A percentile compares a stretch with the other conserved stretches of the same genome.
Conservation (phyloP, 2,113 vertebrate species). For the Eira barbara region DNA sequence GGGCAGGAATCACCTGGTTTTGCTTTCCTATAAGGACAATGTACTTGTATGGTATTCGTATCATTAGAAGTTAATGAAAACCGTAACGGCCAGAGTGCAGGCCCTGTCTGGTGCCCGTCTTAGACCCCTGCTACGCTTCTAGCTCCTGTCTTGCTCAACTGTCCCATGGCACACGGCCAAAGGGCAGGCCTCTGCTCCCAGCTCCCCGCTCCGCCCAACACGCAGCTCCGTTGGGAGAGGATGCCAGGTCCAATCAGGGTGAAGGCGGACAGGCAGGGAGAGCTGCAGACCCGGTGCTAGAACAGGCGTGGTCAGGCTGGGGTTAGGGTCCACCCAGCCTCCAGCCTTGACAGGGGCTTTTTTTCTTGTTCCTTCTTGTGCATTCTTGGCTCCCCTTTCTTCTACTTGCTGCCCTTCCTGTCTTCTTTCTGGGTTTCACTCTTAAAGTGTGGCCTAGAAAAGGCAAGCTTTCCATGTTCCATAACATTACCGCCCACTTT, state of each 20-base stretch:
- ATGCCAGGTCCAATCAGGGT: background rate
- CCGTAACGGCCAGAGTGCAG: background rate
- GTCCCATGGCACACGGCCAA: background rate
- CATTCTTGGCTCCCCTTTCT: background rate
- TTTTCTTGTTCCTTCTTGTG: background rate
- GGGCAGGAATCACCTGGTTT: background rate
- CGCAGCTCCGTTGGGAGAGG: background rate
- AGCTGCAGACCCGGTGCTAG: background rate
- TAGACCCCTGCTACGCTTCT: background rate
- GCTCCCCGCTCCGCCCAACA: background rate
- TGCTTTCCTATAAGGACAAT: background rate
- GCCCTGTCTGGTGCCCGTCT: background rate
- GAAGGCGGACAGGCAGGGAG: background rate
- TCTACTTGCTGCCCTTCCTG: background rate
- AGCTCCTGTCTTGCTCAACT: background rate
- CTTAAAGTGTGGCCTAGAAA: slow-evolving; percentile 55
- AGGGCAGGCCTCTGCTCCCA: background rate
- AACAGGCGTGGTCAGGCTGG: background rate
- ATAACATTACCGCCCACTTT: slow-evolving; percentile 67
- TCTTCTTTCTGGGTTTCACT: slow-evolving; percentile 40
- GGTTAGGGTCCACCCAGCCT: background rate
- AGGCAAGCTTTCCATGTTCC: slow-evolving; percentile 64
- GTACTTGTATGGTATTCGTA: background rate
- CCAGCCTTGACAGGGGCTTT: background rate
- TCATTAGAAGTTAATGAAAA: background rate